phyloP scores from a whole-genome alignment of 2,113 vertebrate species.

The Suricata suricatta region DNA sequence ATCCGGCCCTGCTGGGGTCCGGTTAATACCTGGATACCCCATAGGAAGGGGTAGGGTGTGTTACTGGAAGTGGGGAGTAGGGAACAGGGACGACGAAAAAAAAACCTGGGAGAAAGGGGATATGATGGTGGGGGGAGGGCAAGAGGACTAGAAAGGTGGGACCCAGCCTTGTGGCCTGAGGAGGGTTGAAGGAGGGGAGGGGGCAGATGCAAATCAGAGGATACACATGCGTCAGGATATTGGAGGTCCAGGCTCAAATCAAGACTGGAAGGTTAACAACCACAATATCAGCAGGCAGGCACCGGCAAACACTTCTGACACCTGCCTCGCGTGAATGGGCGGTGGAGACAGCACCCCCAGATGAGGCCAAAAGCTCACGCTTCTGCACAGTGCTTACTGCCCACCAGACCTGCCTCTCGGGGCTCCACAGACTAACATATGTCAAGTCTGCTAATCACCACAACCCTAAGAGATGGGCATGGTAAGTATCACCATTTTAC shows the following conservation, averaged over 20 bases:
- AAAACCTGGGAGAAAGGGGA: not conserved
- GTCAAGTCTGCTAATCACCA: not conserved
- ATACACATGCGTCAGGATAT: fast-evolving
- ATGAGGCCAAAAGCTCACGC: not conserved
- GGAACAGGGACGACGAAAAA: no score
- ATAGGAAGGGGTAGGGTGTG: fast-evolving
- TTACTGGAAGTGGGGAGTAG: not conserved
- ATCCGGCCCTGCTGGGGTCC: not conserved
- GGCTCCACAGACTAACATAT: no score
- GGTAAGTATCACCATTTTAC: not conserved
- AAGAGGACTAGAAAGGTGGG: no score
- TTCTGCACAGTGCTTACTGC: not conserved
- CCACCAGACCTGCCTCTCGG: not conserved
- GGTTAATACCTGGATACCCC: not conserved
- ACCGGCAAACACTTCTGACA: not conserved
- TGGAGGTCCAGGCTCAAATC: not conserved
- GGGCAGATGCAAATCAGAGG: not conserved
- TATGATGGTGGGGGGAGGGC: fast-evolving
- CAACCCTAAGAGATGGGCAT: not conserved
- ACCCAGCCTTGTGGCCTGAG: no score
- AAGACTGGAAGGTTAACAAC: no score
- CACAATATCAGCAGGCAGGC: not conserved
- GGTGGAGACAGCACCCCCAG: no score
- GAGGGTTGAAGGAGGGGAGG: not conserved
- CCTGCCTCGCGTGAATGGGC: not conserved